Base-by-base conservation (phyloP, 1,140 invertebrate species). In the Scaptomyza pallida region DNA sequence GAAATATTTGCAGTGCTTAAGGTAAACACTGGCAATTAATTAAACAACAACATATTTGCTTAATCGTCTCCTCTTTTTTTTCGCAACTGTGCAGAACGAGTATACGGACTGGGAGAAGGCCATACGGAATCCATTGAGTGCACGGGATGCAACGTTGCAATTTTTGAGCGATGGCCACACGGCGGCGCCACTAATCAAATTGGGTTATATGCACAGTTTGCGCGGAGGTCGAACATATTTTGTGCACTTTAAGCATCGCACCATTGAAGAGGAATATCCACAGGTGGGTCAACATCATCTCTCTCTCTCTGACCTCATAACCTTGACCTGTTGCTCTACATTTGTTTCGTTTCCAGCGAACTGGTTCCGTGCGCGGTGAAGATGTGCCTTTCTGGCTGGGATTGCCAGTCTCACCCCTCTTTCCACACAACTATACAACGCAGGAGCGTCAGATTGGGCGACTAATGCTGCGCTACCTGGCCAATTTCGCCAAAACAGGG, bases 311-410 rank as follows among this genome's bases (percentile, higher is more conserved):
- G 41, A 50, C 45, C 26, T 55, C 80, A 78, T 85, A 30, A 54
- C 92, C 48, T 33, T 21, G 15, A 48, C 33, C 40, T 35, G 13
- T n/a, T 19, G 19, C 5, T 51, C 35, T 91, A 12, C 12, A 51
- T 51, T 37, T 26, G 26, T 30, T n/a, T n/a, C n/a, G 6, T 9
- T 13, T n/a, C n/a, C 93, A 95, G 95, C 93, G 94, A 89, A 93
- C 93, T 67, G 96, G 95, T 43, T 97, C 94, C 48, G 95, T 98
- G 52, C 95, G 96, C 72, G 98, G 98, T n/a, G 98, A 99, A 91
- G 98, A 99, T 91, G 92, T 99, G 78, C 96, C 98, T 19, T 99
- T 97, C 90, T 94, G 98, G 75, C 94, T 99, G 76, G 98, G 98
- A 10, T 94, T 98, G 72, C 98, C 98, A 16, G 91, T 99, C 40